Evolutionary conservation across 2,888 invertebrate genomes (phyloP).

Genomic region (Stenolophus ochropezus): DNA sequence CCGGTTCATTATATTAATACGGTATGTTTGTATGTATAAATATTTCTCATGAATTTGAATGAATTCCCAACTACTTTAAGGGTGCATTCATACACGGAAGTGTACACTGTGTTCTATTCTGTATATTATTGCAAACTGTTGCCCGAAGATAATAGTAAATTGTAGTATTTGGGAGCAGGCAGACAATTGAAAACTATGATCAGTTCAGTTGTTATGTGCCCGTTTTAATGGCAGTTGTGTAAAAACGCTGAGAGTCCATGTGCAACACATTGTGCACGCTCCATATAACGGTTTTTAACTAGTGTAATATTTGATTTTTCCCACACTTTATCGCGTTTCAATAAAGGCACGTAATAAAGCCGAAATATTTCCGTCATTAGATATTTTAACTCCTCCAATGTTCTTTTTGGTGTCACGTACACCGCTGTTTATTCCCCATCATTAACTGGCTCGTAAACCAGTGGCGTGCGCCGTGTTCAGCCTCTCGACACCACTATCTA

Average conservation of each 20-base stretch:
- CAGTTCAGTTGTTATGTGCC: not conserved
- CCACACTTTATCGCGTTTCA: constrained; percentile 2
- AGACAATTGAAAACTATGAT: not conserved
- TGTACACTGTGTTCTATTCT: not conserved
- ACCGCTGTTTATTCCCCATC: constrained; percentile 21
- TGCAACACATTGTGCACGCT: not conserved
- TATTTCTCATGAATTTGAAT: too few species aligned
- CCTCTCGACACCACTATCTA: constrained; percentile 41
- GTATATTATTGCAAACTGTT: not conserved
- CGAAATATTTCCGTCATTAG: not conserved
- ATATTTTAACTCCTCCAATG: not conserved
- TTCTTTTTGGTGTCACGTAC: not conserved
- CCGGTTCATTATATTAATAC: too few species aligned
- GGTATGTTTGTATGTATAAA: too few species aligned
- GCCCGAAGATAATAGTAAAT: not conserved
- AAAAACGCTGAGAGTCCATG: not conserved
- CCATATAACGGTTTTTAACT: not conserved
- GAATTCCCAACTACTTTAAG: too few species aligned
- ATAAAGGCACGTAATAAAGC: not conserved
- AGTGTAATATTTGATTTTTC: not conserved
- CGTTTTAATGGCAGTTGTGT: not conserved
- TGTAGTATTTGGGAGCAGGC: not conserved
- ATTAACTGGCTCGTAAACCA: constrained; percentile 37
- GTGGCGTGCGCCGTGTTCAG: constrained; percentile 30
- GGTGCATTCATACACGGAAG: not conserved